phyloP scores from a whole-genome alignment of 2,888 invertebrate genomes.

The Stenoptilia bipunctidactyla region DNA sequence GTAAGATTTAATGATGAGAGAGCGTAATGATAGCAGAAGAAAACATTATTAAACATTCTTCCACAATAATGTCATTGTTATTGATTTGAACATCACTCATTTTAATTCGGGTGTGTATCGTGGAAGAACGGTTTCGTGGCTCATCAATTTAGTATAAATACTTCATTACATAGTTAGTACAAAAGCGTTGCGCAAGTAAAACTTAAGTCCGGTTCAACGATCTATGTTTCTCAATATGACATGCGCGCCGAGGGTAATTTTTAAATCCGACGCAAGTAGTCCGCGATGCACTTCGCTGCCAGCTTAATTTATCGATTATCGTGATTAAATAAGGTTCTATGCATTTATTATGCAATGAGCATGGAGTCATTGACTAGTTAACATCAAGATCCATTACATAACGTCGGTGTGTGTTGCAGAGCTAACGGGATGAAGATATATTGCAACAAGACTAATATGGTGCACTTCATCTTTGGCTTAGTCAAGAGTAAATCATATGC shows the following conservation, averaged over 20 bases:
- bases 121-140: slow-evolving; percentile 21
- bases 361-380: not conserved
- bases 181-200: slow-evolving; percentile 25
- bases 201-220: slow-evolving; percentile 34
- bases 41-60: slow-evolving; percentile 4
- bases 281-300: slow-evolving; percentile 17
- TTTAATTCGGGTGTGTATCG: slow-evolving; percentile 38
- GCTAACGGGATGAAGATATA: too few species aligned
- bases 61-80: slow-evolving; percentile 44
- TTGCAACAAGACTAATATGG: too few species aligned
- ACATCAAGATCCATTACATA: not conserved
- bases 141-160: slow-evolving; percentile 50
- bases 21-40: not conserved
- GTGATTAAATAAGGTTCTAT: slow-evolving; percentile 14
- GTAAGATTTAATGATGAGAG: slow-evolving; percentile 8
- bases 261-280: slow-evolving; percentile 34
- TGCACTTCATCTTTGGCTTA: too few species aligned
- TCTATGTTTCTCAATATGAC: slow-evolving; percentile 33
- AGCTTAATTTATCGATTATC: slow-evolving; percentile 19
- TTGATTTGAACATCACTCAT: slow-evolving; percentile 46
- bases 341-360: not conserved
- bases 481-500: too few species aligned
- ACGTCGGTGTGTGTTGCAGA: too few species aligned
- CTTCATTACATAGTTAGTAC: slow-evolving; percentile 44
- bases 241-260: slow-evolving; percentile 33